These are phyloP conservation scores for Fragum fragum DNA, from an alignment of 2,888 invertebrate genomes.

Conservation along the genomic window DNA sequence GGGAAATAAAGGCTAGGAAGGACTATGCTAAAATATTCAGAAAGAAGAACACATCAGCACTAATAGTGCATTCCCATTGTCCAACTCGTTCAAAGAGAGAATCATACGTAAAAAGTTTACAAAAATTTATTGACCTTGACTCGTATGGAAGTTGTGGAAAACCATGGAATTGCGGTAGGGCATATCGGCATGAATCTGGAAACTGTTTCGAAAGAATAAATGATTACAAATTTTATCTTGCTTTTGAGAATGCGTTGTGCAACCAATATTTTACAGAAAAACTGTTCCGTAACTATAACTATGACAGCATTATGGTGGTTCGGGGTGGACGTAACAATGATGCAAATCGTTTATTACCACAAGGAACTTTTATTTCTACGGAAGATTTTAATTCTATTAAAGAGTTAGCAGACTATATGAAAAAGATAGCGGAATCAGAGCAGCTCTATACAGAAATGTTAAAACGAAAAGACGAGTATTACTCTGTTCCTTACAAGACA, in stretches of 20 bases:
- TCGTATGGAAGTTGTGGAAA: slow-evolving; percentile 40
- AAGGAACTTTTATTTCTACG: slow-evolving; percentile 41
- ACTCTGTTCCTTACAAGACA: slow-evolving; percentile 36
- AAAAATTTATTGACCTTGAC: slow-evolving; percentile 20
- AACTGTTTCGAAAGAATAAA: slow-evolving; percentile 47
- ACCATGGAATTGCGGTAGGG: slow-evolving; percentile 51
- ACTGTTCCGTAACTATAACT: slow-evolving; percentile 1
- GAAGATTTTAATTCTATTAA: slow-evolving; percentile 42
- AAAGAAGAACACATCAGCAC: too few relatives aligned
- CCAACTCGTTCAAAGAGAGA: slow-evolving; percentile 14
- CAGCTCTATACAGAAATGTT: slow-evolving; percentile 32
- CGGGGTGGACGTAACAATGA: slow-evolving; percentile 42
- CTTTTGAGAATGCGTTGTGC: slow-evolving; percentile 19
- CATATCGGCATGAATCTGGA: background rate
- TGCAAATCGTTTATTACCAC: slow-evolving; percentile 21
- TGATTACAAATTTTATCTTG: slow-evolving; percentile 40
- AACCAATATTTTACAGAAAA: slow-evolving; percentile 7
- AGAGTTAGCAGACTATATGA: slow-evolving; percentile 36
- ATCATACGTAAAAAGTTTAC: slow-evolving; percentile 21
- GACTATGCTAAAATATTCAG: too few relatives aligned
- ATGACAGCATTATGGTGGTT: slow-evolving; percentile 16
- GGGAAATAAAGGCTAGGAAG: too few relatives aligned
- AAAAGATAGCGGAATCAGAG: slow-evolving; percentile 30
- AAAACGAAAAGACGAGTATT: slow-evolving; percentile 41
- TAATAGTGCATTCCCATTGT: too few relatives aligned